Evolutionary conservation across 2,888 invertebrate species (phyloP).

Genomic region (Prosapia bicincta): DNA sequence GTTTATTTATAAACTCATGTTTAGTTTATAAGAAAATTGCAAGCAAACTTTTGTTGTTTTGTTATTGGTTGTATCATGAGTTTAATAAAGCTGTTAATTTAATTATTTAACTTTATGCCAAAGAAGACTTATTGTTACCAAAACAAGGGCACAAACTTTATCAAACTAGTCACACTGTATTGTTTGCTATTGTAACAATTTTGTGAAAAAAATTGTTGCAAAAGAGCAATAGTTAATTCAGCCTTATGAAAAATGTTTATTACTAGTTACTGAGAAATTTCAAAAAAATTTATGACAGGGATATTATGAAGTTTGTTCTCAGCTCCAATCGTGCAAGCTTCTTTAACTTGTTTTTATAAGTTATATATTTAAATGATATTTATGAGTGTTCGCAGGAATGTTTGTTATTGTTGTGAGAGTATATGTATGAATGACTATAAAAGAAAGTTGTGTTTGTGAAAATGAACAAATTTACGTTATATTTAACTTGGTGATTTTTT

Average conservation of each 20-base stretch:
- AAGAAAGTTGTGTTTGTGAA: not conserved
- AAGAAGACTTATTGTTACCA: constrained; percentile 2
- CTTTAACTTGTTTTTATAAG: not conserved
- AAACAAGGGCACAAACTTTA: not conserved
- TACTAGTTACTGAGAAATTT: not conserved
- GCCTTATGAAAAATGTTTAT: not conserved
- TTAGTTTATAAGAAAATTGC: not conserved
- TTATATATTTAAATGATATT: not conserved
- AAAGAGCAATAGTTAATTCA: not conserved
- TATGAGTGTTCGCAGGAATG: not conserved
- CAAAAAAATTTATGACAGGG: not conserved
- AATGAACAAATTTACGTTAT: not conserved
- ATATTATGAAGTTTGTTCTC: not conserved
- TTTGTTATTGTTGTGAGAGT: not conserved
- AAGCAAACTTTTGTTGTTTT: not conserved
- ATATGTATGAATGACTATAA: not conserved
- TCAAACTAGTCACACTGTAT: not conserved
- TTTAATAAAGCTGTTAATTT: not conserved
- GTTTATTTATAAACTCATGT: not conserved
- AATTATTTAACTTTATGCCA: not conserved
- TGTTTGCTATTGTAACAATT: too few species aligned
- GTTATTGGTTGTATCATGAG: not conserved
- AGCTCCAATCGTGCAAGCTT: not conserved
- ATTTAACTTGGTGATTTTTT: not conserved
- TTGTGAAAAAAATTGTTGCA: too few species aligned